phyloP scores from a whole-genome alignment of 2,797 vertebrate species.

The Oophaga sylvatica region DNA sequence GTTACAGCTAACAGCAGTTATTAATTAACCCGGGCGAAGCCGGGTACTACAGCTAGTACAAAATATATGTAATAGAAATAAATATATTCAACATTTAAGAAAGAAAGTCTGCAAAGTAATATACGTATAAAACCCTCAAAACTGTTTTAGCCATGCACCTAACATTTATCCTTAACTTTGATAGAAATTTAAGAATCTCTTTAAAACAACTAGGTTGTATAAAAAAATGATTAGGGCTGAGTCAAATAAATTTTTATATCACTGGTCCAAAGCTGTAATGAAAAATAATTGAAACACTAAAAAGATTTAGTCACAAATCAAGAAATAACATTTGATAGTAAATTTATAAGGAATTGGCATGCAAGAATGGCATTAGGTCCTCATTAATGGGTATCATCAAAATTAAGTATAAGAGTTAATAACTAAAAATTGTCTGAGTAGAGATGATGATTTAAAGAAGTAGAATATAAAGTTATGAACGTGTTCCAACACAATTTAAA shows the following conservation, averaged over 20 bases:
- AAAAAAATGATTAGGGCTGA: constrained; percentile 35
- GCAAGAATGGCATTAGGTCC: constrained; percentile 15
- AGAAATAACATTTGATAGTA: constrained; percentile 49
- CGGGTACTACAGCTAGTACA: no score
- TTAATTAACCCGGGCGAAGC: no score
- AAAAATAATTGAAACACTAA: constrained; percentile 58
- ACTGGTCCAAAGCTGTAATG: constrained; percentile 11
- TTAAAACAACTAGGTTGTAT: neutral
- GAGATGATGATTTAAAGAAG: constrained; percentile 44
- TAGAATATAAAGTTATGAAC: constrained; percentile 32
- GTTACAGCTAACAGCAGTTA: no score
- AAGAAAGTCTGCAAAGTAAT: neutral
- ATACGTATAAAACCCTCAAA: neutral
- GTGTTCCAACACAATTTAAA: constrained; percentile 31
- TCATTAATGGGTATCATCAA: constrained; percentile 56
- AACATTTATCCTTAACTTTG: neutral
- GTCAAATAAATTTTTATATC: constrained; percentile 25
- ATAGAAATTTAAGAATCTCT: neutral
- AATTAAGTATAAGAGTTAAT: constrained; percentile 49
- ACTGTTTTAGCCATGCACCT: no score
- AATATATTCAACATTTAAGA: neutral
- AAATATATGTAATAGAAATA: neutral
- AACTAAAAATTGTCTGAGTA: constrained; percentile 33
- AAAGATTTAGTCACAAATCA: constrained; percentile 54
- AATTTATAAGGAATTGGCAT: constrained; percentile 37